A percentile compares a stretch with the other conserved stretches of the same genome.
Conservation (phyloP, 2,113 vertebrate species). For the Rousettus leschenaultii region DNA sequence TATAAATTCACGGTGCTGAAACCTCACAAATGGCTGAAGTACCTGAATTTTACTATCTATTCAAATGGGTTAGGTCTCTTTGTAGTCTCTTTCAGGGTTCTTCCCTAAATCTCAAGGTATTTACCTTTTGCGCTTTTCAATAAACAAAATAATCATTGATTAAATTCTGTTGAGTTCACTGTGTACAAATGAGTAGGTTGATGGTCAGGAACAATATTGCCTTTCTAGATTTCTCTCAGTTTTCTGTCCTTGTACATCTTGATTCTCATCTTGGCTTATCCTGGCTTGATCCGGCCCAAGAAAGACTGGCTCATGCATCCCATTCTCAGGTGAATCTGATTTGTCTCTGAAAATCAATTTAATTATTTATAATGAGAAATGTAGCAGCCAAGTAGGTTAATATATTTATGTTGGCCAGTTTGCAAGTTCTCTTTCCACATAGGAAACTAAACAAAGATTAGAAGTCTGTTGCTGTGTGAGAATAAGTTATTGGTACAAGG, state of each 20-base stretch:
- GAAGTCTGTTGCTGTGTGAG: not conserved
- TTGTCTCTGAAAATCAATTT: conserved; percentile 18
- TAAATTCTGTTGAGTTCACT: not conserved
- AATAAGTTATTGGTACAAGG: not conserved
- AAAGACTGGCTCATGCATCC: not conserved
- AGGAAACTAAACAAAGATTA: conserved; percentile 23
- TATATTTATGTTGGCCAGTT: conserved; percentile 37
- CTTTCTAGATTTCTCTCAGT: not conserved
- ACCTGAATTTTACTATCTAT: not conserved
- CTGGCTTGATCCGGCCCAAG: not conserved
- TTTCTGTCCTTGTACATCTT: not conserved
- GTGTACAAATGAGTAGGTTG: not conserved
- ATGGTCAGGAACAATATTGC: not conserved
- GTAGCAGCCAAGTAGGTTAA: not conserved
- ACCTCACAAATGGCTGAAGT: not conserved
- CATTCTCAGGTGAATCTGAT: not conserved
- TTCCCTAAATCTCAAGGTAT: not conserved
- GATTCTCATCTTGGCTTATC: not conserved
- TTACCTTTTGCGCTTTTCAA: not conserved
- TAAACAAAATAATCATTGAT: not conserved
- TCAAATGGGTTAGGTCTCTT: not conserved
- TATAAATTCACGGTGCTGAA: not conserved
- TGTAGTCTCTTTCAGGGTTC: not conserved
- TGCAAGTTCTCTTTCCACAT: conserved; percentile 18
- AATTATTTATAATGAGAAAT: conserved; percentile 37